These are phyloP conservation scores for Diceros bicornis DNA, from an alignment of 2,797 vertebrate genomes.

Conservation along the genomic window DNA sequence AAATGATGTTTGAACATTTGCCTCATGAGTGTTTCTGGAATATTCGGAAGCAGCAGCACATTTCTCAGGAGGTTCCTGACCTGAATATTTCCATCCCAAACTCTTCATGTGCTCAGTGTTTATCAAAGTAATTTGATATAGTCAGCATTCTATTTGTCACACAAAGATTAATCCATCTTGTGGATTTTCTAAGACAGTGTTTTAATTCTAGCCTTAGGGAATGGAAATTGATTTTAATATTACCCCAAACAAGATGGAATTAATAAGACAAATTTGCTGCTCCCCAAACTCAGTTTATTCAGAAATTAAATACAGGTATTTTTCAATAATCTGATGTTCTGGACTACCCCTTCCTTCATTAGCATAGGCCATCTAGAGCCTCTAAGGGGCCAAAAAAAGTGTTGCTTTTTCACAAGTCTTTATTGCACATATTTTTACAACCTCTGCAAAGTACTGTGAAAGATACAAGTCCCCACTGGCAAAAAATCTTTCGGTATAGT, in stretches of 20 bases:
- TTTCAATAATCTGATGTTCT: neutral
- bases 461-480: neutral
- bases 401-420: constrained; percentile 17
- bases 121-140: neutral
- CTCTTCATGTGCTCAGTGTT: neutral
- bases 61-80: constrained; percentile 22
- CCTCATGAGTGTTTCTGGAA: neutral
- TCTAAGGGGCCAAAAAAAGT: neutral
- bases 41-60: neutral
- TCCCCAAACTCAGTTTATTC: constrained; percentile 3
- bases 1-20: neutral
- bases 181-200: constrained; percentile 18
- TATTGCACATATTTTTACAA: neutral
- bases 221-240: constrained; percentile 62
- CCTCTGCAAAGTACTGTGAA: constrained; percentile 32
- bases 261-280: constrained; percentile 27
- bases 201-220: constrained; percentile 58
- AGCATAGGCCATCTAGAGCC: neutral
- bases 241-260: constrained; percentile 53
- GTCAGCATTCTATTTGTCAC: neutral
- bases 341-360: neutral
- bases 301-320: constrained; percentile 35
- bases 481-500: neutral
- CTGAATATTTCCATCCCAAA: neutral
- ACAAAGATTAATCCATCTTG: neutral